phyloP scores from a whole-genome alignment of 2,888 invertebrate genomes.

The Acrobasis suavella region DNA sequence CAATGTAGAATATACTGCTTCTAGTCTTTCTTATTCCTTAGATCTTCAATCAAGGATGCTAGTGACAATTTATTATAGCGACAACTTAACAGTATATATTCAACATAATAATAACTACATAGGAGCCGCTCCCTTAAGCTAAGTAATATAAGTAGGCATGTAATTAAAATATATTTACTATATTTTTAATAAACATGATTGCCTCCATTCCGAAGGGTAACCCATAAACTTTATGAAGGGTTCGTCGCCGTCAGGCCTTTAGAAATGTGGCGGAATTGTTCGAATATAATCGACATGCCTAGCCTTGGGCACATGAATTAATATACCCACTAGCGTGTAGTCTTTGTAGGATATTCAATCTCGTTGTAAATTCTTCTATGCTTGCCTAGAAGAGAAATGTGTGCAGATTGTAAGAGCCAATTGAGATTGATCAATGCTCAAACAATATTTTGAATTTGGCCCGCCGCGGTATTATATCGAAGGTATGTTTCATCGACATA shows the following conservation, averaged over 20 bases:
- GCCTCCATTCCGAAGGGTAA: constrained; percentile 19
- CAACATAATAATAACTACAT: too few species aligned
- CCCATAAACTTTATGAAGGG: constrained; percentile 22
- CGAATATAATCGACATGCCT: constrained; percentile 15
- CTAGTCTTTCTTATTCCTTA: too few species aligned
- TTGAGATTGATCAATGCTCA: too few species aligned
- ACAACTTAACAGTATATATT: too few species aligned
- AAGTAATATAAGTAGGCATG: not conserved
- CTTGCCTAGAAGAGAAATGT: not conserved
- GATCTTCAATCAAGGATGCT: too few species aligned
- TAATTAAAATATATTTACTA: constrained; percentile 20
- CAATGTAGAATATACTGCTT: too few species aligned
- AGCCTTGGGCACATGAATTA: not conserved
- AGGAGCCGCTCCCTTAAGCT: too few species aligned
- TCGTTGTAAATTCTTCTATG: not conserved
- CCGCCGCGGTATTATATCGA: too few species aligned
- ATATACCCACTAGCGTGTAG: not conserved
- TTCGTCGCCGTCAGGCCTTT: constrained; percentile 5
- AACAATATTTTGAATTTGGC: too few species aligned
- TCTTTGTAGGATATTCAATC: too few species aligned
- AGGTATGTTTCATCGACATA: too few species aligned
- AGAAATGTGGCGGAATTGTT: constrained; percentile 13
- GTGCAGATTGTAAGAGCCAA: not conserved
- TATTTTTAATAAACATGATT: constrained; percentile 22
- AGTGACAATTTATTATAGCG: too few species aligned